These are phyloP conservation scores for Muntiacus muntjak DNA, from an alignment of 2,113 vertebrate species.

Conservation along the genomic window DNA sequence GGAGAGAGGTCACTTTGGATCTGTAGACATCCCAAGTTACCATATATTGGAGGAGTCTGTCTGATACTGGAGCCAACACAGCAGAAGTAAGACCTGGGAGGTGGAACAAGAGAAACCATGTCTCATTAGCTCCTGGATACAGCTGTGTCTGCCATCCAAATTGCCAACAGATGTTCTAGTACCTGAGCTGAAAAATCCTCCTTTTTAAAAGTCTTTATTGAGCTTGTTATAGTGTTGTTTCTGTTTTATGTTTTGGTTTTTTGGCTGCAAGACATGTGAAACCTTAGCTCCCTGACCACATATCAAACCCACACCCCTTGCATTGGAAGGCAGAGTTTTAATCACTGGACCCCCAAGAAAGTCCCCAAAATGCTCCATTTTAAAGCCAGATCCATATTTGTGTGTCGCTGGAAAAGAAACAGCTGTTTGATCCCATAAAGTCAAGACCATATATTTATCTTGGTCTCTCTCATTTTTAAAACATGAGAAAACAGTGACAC, in stretches of 20 bases:
- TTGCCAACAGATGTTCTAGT: accelerated
- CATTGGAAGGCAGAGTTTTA: neutral
- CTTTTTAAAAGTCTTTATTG: neutral
- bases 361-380: neutral
- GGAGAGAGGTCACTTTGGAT: neutral
- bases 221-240: neutral
- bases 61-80: neutral
- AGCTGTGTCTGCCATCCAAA: neutral
- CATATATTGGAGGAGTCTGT: neutral
- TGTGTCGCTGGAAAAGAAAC: neutral
- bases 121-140: neutral
- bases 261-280: neutral
- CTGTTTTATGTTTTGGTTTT: neutral
- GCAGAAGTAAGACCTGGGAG: neutral
- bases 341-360: neutral
- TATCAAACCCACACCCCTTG: neutral
- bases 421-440: neutral
- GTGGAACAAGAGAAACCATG: no score
- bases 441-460: neutral
- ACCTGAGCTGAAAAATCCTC: neutral
- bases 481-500: neutral
- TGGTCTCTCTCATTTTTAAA: neutral
- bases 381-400: neutral
- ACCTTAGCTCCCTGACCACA: neutral
- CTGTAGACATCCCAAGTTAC: neutral